A percentile compares a stretch with the other conserved stretches of the same genome.
Conservation (phyloP, 2,113 vertebrate species). For the Cynopterus brachyotis region DNA sequence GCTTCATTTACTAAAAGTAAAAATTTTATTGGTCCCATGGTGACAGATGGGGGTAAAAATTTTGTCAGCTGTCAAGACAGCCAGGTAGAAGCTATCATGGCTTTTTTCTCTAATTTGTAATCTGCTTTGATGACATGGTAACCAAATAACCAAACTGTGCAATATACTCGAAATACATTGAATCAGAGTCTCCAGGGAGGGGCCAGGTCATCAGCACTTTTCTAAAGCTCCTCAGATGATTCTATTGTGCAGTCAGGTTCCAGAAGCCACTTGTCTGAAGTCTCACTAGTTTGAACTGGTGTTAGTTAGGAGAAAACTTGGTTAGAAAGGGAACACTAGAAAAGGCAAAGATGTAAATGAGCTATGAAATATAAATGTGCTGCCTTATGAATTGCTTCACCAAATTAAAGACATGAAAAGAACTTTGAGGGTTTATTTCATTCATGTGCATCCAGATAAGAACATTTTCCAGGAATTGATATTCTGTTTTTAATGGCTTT, state of each 20-base stretch:
- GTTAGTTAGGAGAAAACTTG: neutral
- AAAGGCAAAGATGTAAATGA: neutral
- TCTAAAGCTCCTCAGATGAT: neutral
- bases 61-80: slow-evolving; percentile 58
- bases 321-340: neutral
- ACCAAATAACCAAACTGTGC: neutral
- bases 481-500: neutral
- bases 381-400: neutral
- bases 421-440: neutral
- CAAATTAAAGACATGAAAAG: neutral
- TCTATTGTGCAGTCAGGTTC: neutral
- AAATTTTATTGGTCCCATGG: slow-evolving; percentile 62
- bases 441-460: neutral
- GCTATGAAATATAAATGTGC: neutral
- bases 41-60: neutral
- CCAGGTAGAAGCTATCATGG: neutral
- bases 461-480: neutral
- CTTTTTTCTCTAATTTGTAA: neutral
- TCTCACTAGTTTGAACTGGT: neutral
- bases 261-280: neutral
- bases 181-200: neutral
- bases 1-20: slow-evolving; percentile 69
- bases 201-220: neutral
- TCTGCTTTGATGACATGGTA: neutral
- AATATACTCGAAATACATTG: neutral